These are phyloP conservation scores for Plumapathes pennacea DNA, from an alignment of 92 coral and sea anemone species.

Conservation along the genomic window DNA sequence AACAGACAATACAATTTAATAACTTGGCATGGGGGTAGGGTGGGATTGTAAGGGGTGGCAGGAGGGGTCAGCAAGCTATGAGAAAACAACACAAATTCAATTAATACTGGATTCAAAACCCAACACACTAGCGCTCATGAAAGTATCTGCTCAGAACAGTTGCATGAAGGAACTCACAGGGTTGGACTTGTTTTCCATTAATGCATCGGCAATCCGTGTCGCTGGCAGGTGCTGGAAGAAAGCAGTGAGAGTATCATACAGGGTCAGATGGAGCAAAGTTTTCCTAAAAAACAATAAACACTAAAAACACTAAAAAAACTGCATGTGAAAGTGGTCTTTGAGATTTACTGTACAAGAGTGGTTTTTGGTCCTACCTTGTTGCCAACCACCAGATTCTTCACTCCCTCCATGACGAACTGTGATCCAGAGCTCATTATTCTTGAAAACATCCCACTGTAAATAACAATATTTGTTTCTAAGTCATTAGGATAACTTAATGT, in stretches of 20 bases:
- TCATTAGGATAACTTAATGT: too few relatives aligned
- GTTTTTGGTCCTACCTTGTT: conserved; percentile 65
- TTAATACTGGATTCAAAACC: too few relatives aligned
- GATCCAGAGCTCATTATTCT: conserved; percentile 92
- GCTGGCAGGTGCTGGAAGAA: conserved; percentile 77
- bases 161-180: conserved; percentile 83
- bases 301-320: not conserved
- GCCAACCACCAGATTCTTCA: conserved; percentile 95
- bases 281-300: not conserved
- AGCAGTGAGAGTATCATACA: too few relatives aligned
- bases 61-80: too few relatives aligned
- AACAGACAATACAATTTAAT: not conserved
- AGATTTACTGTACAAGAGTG: too few relatives aligned
- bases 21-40: too few relatives aligned
- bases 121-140: too few relatives aligned
- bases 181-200: conserved; percentile 93
- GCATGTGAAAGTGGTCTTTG: too few relatives aligned
- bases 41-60: too few relatives aligned
- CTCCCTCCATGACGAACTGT: conserved; percentile 99
- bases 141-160: too few relatives aligned
- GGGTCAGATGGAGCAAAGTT: too few relatives aligned
- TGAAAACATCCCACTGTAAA: conserved; percentile 89
- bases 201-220: conserved; percentile 80
- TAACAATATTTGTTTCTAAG: not conserved
- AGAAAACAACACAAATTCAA: too few relatives aligned